These are phyloP conservation scores for Eutolmus rufibarbis DNA, from an alignment of 2,888 invertebrate species.

Conservation along the genomic window DNA sequence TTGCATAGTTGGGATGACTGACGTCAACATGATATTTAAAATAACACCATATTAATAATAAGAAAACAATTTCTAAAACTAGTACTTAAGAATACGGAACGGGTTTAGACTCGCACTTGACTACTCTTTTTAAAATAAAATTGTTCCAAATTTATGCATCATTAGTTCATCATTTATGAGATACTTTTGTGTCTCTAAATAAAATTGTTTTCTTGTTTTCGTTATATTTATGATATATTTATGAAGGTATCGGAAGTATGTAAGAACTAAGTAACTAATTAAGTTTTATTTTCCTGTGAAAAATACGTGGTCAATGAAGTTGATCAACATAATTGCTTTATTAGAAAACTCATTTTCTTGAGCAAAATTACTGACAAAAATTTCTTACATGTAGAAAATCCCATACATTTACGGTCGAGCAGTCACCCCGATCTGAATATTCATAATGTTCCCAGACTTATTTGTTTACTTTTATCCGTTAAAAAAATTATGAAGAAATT, in stretches of 20 bases:
- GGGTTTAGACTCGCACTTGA: too few relatives aligned
- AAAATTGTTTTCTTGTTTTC: not conserved
- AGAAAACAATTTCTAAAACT: too few relatives aligned
- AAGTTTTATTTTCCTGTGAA: not conserved
- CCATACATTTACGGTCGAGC: not conserved
- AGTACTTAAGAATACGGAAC: too few relatives aligned
- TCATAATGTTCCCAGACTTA: not conserved
- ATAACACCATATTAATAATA: too few relatives aligned
- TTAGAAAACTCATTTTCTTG: not conserved
- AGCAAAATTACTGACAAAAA: not conserved
- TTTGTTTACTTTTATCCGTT: constrained; percentile 32
- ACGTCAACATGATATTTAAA: too few relatives aligned
- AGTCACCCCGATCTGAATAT: not conserved
- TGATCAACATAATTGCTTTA: not conserved
- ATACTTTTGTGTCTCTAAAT: not conserved
- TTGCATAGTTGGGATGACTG: too few relatives aligned
- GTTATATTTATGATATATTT: not conserved
- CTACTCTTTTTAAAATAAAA: not conserved
- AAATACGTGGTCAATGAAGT: not conserved
- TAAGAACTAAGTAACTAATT: not conserved
- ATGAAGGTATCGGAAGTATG: not conserved
- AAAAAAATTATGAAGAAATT: not conserved
- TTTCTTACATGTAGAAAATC: not conserved
- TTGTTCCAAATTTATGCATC: not conserved
- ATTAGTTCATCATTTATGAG: not conserved